A percentile compares a stretch with the other conserved stretches of the same genome.
phyloP scores from a whole-genome alignment of 2,113 vertebrate genomes.

The Lipotes vexillifer region DNA sequence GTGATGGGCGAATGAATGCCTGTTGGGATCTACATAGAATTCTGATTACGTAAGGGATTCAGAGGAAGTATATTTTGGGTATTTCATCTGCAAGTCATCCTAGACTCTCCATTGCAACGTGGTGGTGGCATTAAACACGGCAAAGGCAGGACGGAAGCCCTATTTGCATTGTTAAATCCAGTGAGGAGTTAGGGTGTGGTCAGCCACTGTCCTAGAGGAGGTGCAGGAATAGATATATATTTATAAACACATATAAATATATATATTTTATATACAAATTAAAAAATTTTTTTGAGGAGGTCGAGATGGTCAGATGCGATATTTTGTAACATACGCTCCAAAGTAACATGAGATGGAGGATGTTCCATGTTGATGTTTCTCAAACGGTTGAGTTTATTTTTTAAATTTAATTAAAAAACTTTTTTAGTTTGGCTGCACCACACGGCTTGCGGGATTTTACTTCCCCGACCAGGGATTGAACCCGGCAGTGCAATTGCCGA shows the following conservation, averaged over 20 bases:
- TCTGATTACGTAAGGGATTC: not conserved
- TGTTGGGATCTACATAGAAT: not conserved
- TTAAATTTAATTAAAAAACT: too few species aligned
- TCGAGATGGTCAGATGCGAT: not conserved
- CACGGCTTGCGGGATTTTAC: too few species aligned
- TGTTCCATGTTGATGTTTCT: fast-evolving
- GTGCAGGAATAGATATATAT: not conserved
- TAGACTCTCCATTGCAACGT: not conserved
- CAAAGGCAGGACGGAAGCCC: not conserved
- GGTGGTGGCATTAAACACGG: not conserved
- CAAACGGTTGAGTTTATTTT: not conserved
- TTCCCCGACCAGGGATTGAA: too few species aligned
- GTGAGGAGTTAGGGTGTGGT: not conserved
- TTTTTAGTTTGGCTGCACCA: too few species aligned
- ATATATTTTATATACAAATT: not conserved
- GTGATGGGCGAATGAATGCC: not conserved
- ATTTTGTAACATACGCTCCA: not conserved
- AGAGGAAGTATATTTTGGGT: not conserved
- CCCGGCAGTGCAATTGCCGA: too few species aligned
- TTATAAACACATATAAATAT: not conserved
- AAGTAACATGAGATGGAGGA: not conserved
- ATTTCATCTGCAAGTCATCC: not conserved
- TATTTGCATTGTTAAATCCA: not conserved
- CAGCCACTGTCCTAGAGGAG: not conserved
- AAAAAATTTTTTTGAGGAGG: not conserved